A percentile compares a stretch with the other conserved stretches of the same genome.
phyloP scores from a whole-genome alignment of 1,140 invertebrate genomes.

The Himalopsyche phryganea region DNA sequence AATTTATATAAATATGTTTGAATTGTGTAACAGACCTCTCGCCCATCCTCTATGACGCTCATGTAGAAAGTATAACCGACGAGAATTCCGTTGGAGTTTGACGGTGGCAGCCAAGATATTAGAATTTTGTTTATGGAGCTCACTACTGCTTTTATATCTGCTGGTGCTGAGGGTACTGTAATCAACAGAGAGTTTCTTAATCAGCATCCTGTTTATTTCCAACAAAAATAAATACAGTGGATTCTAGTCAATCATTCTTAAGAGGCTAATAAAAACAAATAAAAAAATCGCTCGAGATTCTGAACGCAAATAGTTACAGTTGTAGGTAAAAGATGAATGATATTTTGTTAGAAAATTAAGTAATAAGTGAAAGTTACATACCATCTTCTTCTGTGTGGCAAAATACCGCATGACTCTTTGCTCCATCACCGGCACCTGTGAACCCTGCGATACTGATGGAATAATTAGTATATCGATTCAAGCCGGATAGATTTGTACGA shows the following conservation, averaged over 20 bases:
- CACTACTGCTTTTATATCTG: slow-evolving; percentile 82
- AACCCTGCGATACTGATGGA: slow-evolving; percentile 84
- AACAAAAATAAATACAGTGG: too few relatives aligned
- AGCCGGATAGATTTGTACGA: slow-evolving; percentile 62
- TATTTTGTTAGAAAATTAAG: too few relatives aligned
- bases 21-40: slow-evolving; percentile 61
- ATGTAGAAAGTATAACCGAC: slow-evolving; percentile 79
- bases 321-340: too few relatives aligned
- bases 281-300: too few relatives aligned
- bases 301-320: too few relatives aligned
- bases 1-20: not conserved
- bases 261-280: too few relatives aligned
- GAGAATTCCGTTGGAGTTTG: slow-evolving; percentile 70
- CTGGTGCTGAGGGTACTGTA: slow-evolving; percentile 79
- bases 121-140: slow-evolving; percentile 80
- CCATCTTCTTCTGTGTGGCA: slow-evolving; percentile 90
- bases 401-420: slow-evolving; percentile 75
- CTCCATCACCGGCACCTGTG: slow-evolving; percentile 85
- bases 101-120: slow-evolving; percentile 81
- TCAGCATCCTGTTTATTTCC: too few relatives aligned
- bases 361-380: slow-evolving; percentile 54
- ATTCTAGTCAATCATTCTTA: too few relatives aligned
- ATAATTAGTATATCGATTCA: slow-evolving; percentile 89
- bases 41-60: slow-evolving; percentile 70
- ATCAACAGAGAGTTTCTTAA: not conserved